phyloP scores from a whole-genome alignment of 2,113 vertebrate genomes.

The Pomatorhinus ruficollis region DNA sequence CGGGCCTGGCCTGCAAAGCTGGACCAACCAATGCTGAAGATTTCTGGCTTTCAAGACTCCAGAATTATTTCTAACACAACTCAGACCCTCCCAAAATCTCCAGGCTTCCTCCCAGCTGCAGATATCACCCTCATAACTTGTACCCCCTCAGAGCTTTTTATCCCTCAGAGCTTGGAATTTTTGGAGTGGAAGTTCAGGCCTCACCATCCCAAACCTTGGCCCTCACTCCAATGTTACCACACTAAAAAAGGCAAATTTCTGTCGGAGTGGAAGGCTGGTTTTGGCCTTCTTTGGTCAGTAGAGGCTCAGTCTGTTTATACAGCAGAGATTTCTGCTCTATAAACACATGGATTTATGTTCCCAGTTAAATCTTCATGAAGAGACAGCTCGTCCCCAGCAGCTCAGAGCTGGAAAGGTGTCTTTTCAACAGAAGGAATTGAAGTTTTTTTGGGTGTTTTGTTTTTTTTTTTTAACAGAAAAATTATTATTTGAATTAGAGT shows the following conservation, averaged over 20 bases:
- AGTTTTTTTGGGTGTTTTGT: not conserved
- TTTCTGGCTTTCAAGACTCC: not conserved
- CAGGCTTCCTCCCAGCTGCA: not conserved
- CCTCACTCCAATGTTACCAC: not conserved
- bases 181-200: not conserved
- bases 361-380: not conserved
- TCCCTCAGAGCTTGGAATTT: not conserved
- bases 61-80: not conserved
- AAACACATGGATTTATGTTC: rapidly evolving
- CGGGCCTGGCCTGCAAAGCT: not conserved
- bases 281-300: not conserved
- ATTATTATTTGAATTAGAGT: not conserved
- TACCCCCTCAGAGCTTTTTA: not conserved
- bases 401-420: not conserved
- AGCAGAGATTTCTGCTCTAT: not conserved
- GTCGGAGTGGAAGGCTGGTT: not conserved
- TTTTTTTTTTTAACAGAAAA: not conserved
- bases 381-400: not conserved
- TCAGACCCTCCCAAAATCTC: not conserved
- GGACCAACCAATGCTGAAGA: rapidly evolving
- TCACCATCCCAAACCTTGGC: not conserved
- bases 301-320: not conserved
- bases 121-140: not conserved
- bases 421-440: not conserved
- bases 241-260: not conserved